phyloP scores from a whole-genome alignment of 2,888 invertebrate genomes.

The Melieria crassipennis region DNA sequence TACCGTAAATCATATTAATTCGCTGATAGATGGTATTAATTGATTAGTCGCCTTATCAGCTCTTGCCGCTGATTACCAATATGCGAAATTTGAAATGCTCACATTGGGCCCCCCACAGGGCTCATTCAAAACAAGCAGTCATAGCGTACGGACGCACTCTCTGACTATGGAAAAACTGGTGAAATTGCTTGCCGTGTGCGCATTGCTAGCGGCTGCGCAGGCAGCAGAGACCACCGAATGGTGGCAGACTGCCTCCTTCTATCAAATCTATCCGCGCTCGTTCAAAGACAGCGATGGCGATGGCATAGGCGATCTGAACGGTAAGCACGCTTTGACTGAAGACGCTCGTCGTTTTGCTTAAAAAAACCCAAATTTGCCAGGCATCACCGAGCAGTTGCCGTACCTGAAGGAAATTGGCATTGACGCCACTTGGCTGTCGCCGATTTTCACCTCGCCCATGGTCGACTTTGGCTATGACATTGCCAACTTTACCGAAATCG shows the following conservation, averaged over 20 bases:
- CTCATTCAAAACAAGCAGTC: background rate
- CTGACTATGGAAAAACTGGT: no score
- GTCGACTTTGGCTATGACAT: slow-evolving; percentile 84
- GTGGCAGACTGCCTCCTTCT: slow-evolving; percentile 84
- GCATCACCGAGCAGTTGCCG: slow-evolving; percentile 70
- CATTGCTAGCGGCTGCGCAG: background rate
- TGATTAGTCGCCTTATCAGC: no score
- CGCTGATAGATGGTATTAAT: no score
- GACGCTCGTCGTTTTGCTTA: background rate
- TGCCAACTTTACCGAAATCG: slow-evolving; percentile 74
- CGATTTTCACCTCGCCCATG: slow-evolving; percentile 81
- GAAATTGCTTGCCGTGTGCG: no score
- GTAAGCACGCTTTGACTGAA: slow-evolving; percentile 61
- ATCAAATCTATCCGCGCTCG: slow-evolving; percentile 88
- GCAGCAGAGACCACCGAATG: slow-evolving; percentile 65
- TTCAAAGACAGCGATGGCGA: slow-evolving; percentile 85
- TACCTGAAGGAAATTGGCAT: slow-evolving; percentile 76
- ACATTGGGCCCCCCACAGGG: background rate
- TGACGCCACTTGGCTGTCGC: slow-evolving; percentile 77
- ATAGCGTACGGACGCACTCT: no score
- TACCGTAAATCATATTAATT: no score
- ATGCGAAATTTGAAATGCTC: no score
- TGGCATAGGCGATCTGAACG: slow-evolving; percentile 86
- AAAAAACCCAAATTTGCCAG: slow-evolving; percentile 58
- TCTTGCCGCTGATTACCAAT: no score